Evolutionary conservation across 2,113 vertebrate species (phyloP).

Genomic region (Phocoena phocoena): DNA sequence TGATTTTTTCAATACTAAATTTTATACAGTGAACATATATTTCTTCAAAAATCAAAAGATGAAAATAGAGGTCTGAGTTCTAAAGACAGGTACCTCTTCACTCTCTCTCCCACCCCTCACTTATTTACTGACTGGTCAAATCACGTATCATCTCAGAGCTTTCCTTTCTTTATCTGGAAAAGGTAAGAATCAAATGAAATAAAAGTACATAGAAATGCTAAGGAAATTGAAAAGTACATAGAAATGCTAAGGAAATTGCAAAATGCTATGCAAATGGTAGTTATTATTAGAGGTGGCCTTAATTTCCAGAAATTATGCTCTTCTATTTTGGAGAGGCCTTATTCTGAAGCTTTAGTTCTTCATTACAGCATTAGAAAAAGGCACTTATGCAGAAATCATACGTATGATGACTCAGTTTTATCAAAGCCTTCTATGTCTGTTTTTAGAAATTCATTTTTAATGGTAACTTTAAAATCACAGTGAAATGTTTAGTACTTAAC

Average conservation of each 20-base stretch:
- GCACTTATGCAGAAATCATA: constrained; percentile 55
- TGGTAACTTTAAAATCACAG: constrained; percentile 60
- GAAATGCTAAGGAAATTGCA: constrained; percentile 61
- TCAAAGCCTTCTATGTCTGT: constrained; percentile 54
- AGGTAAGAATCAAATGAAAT: constrained; percentile 46
- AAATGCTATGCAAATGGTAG: constrained; percentile 64
- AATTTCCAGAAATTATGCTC: constrained; percentile 67
- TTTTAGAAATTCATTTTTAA: constrained; percentile 72
- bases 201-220: constrained; percentile 46
- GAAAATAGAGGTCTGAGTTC: constrained; percentile 31
- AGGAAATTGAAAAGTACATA: constrained; percentile 54
- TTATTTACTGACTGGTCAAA: constrained; percentile 6
- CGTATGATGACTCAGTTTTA: constrained; percentile 60
- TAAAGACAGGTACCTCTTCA: background rate
- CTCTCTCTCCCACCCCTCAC: background rate
- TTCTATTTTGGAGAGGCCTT: constrained; percentile 68
- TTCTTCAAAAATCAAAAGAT: constrained; percentile 27
- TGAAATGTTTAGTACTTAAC: constrained; percentile 60
- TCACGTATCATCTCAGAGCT: background rate
- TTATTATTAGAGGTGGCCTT: constrained; percentile 72
- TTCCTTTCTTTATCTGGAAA: constrained; percentile 61
- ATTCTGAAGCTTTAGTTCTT: constrained; percentile 63
- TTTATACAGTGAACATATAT: background rate
- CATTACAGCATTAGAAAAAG: constrained; percentile 58
- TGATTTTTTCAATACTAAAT: constrained; percentile 10